Evolutionary conservation across 2,113 vertebrate species (phyloP).

Genomic region (Trogon melanurus): DNA sequence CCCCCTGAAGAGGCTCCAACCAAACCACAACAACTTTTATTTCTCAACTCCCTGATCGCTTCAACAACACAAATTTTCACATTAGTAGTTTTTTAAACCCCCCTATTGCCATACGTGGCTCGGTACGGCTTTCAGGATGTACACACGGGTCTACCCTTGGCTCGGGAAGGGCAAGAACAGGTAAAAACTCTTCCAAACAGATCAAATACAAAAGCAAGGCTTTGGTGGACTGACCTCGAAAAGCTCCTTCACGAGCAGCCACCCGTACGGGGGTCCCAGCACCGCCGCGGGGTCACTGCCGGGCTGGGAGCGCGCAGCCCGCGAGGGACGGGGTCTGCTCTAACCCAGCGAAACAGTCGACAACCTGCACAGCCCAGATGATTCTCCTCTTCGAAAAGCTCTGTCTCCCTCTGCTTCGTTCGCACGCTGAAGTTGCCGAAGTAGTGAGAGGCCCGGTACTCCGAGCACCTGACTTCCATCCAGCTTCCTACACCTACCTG

Average conservation of each 20-base stretch:
- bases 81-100: background rate
- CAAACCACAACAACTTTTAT: background rate
- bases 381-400: background rate
- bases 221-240: background rate
- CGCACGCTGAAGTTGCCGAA: background rate
- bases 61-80: background rate
- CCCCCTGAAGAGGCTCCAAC: background rate
- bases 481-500: background rate
- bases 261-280: background rate
- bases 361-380: background rate
- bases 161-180: background rate
- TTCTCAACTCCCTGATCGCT: background rate
- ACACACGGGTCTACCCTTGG: background rate
- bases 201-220: background rate
- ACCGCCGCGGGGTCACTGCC: background rate
- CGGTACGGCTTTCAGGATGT: fast-evolving
- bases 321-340: background rate
- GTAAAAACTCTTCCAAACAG: background rate
- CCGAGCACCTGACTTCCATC: background rate
- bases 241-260: background rate
- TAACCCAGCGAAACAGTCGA: background rate
- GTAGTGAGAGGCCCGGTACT: fast-evolving
- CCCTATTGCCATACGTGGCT: fast-evolving
- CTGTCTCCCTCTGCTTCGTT: background rate
- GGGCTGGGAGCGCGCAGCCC: fast-evolving